Conservation (phyloP, 30 jellyfish, hydroid and myxozoan species). For the Aurelia sp. region DNA sequence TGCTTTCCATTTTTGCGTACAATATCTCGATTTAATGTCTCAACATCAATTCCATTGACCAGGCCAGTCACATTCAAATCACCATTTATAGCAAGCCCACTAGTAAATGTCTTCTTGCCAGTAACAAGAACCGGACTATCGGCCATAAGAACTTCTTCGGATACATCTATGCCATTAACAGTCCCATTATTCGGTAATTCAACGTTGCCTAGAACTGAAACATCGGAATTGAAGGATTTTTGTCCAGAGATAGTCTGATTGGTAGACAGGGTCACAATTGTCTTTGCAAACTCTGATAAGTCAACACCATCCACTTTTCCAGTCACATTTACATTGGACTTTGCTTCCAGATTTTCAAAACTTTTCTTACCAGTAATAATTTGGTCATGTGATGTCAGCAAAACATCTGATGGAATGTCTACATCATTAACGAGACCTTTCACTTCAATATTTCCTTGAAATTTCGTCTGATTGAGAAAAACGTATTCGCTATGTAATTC, state of each 20-base stretch:
- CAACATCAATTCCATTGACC: constrained; percentile 66
- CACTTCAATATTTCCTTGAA: constrained; percentile 20
- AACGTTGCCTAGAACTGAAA: constrained; percentile 22
- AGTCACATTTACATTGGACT: constrained; percentile 36
- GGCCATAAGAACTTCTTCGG: constrained; percentile 62
- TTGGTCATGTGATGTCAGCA: constrained; percentile 67
- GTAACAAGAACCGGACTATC: constrained; percentile 39
- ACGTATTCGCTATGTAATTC: constrained; percentile 52
- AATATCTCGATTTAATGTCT: constrained; percentile 27
- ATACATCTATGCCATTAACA: constrained; percentile 72
- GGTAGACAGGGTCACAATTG: constrained; percentile 72
- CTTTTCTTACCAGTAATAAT: constrained; percentile 32
- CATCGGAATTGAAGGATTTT: constrained; percentile 45
- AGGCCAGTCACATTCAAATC: constrained; percentile 68
- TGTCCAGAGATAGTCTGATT: constrained; percentile 71
- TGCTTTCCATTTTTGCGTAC: constrained; percentile 26
- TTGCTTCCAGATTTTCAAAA: constrained; percentile 51
- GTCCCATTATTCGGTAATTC: constrained; percentile 59
- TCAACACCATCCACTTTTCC: constrained; percentile 93
- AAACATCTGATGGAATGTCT: constrained; percentile 41
- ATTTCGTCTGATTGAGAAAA: constrained; percentile 33
- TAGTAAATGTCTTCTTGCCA: constrained; percentile 74
- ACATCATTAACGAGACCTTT: constrained; percentile 60
- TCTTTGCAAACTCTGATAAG: constrained; percentile 66
- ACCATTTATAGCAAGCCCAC: constrained; percentile 50